Percentiles rank a stretch among this genome's conserved stretches.
These are phyloP conservation scores for Pachliopta kotzebuea DNA, from an alignment of 2,888 invertebrate genomes.

Conservation along the genomic window DNA sequence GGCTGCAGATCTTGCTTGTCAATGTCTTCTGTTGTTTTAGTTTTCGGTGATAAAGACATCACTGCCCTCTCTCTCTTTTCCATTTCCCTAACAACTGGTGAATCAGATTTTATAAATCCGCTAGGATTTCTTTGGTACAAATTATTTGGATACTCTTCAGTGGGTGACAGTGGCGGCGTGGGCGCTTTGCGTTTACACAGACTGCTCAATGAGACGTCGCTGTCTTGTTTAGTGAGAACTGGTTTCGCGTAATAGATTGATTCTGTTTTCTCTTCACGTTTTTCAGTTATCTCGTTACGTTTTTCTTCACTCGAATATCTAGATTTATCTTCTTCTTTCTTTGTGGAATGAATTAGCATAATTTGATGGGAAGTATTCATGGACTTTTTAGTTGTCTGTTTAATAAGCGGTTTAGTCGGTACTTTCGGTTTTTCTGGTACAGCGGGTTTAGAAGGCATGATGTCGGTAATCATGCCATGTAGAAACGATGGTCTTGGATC, in stretches of 20 bases:
- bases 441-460: slow-evolving; percentile 79
- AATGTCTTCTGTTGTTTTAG: slow-evolving; percentile 54
- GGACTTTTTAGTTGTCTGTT: slow-evolving; percentile 69
- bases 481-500: slow-evolving; percentile 85
- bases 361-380: slow-evolving; percentile 61
- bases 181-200: slow-evolving; percentile 88
- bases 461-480: slow-evolving; percentile 82
- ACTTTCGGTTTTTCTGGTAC: slow-evolving; percentile 86
- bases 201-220: slow-evolving; percentile 76
- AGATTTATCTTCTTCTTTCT: slow-evolving; percentile 59
- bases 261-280: slow-evolving; percentile 63
- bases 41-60: slow-evolving; percentile 50
- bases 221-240: slow-evolving; percentile 79
- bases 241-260: slow-evolving; percentile 71
- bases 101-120: slow-evolving; percentile 81
- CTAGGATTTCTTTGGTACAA: slow-evolving; percentile 82
- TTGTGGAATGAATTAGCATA: slow-evolving; percentile 75
- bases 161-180: slow-evolving; percentile 83
- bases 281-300: slow-evolving; percentile 62
- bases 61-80: slow-evolving; percentile 86
- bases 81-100: slow-evolving; percentile 86
- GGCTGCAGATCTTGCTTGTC: slow-evolving; percentile 69
- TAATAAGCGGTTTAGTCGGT: slow-evolving; percentile 80
- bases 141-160: slow-evolving; percentile 72
- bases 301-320: slow-evolving; percentile 57